Percentiles rank a stretch among this genome's conserved stretches.
phyloP scores from a whole-genome alignment of 1,140 invertebrate genomes.

The Vanessa atalanta region DNA sequence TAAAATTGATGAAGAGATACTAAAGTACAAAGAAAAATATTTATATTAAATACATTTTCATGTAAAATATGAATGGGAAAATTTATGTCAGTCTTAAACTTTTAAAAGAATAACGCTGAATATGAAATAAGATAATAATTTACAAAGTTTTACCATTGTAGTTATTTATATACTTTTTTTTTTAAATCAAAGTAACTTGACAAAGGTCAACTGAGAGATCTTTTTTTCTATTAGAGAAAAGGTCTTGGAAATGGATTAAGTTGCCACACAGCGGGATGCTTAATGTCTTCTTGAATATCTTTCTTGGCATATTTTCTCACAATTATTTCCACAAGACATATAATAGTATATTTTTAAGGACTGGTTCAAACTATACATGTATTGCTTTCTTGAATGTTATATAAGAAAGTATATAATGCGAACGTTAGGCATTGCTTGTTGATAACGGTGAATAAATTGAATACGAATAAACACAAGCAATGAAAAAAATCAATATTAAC shows the following conservation, averaged over 20 bases:
- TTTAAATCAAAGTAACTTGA: conserved; percentile 2
- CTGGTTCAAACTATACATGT: too few species aligned
- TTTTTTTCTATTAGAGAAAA: conserved; percentile 13
- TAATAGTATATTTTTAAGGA: not conserved
- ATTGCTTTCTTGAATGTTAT: too few species aligned
- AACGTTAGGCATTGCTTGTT: too few species aligned
- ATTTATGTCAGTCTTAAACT: too few species aligned
- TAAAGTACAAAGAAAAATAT: too few species aligned
- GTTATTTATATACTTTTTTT: not conserved
- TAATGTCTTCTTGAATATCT: conserved; percentile 7
- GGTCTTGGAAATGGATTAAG: conserved; percentile 4
- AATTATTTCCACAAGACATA: not conserved
- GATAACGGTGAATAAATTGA: too few species aligned
- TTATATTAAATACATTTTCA: too few species aligned
- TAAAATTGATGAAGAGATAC: too few species aligned
- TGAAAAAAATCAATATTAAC: too few species aligned
- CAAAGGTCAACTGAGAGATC: not conserved
- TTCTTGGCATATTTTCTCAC: not conserved
- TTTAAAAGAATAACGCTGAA: not conserved
- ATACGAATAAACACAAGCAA: too few species aligned
- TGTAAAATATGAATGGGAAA: too few species aligned
- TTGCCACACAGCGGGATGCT: not conserved
- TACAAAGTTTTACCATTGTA: not conserved
- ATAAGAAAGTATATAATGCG: too few species aligned
- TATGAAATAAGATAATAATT: not conserved